Evolutionary conservation across 1,140 invertebrate species (phyloP).

Genomic region (Drosophila baimaii): DNA sequence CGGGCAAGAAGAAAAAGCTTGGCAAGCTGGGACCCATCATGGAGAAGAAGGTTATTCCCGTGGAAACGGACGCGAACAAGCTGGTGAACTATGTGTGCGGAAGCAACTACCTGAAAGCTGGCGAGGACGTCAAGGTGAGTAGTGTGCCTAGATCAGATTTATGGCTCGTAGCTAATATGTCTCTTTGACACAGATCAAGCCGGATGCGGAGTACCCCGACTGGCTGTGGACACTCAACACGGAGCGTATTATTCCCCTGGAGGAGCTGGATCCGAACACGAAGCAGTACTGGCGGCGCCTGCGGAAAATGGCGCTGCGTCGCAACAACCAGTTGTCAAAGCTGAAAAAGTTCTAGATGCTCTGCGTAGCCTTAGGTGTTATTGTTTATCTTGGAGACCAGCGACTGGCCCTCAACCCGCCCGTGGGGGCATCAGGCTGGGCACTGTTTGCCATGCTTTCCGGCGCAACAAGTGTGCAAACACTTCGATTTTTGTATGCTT

Average conservation of each 20-base stretch:
- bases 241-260: slow-evolving; percentile 86
- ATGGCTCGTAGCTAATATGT: background rate
- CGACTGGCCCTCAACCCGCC: slow-evolving; percentile 46
- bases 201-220: slow-evolving; percentile 95
- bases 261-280: slow-evolving; percentile 91
- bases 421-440: slow-evolving; percentile 28
- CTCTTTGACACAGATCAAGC: slow-evolving; percentile 87
- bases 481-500: slow-evolving; percentile 55
- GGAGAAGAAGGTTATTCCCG: slow-evolving; percentile 91
- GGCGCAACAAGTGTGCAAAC: slow-evolving; percentile 56
- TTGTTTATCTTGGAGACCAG: slow-evolving; percentile 28
- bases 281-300: slow-evolving; percentile 92
- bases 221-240: slow-evolving; percentile 94
- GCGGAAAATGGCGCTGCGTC: slow-evolving; percentile 86
- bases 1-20: slow-evolving; percentile 86
- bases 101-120: slow-evolving; percentile 91
- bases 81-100: slow-evolving; percentile 94
- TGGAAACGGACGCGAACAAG: slow-evolving; percentile 93
- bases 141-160: background rate
- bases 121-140: slow-evolving; percentile 90
- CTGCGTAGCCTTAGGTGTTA: slow-evolving; percentile 23
- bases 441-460: slow-evolving; percentile 63
- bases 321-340: slow-evolving; percentile 87
- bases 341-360: slow-evolving; percentile 85
- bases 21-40: slow-evolving; percentile 86